phyloP scores from a whole-genome alignment of 2,113 vertebrate genomes.

The Anolis carolinensis region DNA sequence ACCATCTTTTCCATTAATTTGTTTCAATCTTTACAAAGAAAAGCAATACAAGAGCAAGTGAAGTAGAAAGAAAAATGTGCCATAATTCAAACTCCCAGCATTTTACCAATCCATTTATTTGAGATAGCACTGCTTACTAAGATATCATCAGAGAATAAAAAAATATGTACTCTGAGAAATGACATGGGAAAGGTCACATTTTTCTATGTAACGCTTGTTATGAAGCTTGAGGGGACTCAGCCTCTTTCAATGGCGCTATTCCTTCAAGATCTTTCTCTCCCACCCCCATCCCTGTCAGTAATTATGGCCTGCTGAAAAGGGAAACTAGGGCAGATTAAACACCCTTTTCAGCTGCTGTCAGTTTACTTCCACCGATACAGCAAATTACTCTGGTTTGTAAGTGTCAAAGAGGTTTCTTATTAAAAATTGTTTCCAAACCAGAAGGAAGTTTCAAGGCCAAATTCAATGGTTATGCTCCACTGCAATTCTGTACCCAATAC shows the following conservation, averaged over 20 bases:
- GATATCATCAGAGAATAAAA: not conserved
- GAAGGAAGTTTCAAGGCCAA: not conserved
- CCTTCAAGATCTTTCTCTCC: not conserved
- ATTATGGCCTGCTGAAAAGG: constrained; percentile 18
- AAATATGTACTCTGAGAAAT: rapidly evolving
- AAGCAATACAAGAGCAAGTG: not conserved
- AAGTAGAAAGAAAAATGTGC: not conserved
- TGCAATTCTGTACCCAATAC: not conserved
- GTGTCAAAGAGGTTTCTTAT: constrained; percentile 2
- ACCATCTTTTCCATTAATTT: not conserved
- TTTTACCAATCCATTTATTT: rapidly evolving
- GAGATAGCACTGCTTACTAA: rapidly evolving
- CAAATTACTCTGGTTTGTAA: constrained; percentile 8
- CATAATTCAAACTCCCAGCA: not conserved
- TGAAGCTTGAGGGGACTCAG: not conserved
- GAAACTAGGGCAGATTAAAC: constrained; percentile 17
- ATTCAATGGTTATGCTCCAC: not conserved
- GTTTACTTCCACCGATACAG: not conserved
- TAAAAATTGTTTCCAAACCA: rapidly evolving
- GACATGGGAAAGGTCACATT: not conserved
- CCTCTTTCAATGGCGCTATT: constrained; percentile 25
- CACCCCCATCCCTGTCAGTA: not conserved
- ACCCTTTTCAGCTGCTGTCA: not conserved
- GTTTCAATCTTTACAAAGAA: constrained; percentile 13
- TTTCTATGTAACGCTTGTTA: rapidly evolving